Evolutionary conservation across 2,888 invertebrate species (phyloP).

Genomic region (Dynastes grantii): DNA sequence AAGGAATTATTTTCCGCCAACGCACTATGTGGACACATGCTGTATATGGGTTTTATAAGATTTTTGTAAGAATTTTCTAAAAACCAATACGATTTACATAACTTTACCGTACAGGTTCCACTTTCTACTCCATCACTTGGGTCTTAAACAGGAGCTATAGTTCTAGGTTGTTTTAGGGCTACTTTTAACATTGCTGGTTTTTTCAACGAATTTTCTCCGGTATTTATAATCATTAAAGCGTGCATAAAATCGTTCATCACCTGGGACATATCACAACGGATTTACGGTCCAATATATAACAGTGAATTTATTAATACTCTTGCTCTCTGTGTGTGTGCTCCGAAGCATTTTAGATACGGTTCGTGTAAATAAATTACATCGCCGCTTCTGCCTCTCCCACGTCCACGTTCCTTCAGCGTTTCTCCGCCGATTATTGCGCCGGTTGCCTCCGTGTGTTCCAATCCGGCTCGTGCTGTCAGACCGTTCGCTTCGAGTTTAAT

Average conservation of each 20-base stretch:
- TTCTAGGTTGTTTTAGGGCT: background rate
- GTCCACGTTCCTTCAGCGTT: conserved; percentile 42
- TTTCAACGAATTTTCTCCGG: conserved; percentile 41
- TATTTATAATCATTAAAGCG: conserved; percentile 60
- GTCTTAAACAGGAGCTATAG: background rate
- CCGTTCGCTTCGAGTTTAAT: conserved; percentile 39
- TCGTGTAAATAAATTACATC: conserved; percentile 48
- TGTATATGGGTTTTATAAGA: too few species aligned
- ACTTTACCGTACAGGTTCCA: too few species aligned
- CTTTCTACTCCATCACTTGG: too few species aligned
- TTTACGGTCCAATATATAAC: conserved; percentile 63
- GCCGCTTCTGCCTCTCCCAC: conserved; percentile 41
- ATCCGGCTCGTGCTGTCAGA: conserved; percentile 30
- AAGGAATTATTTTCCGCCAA: too few species aligned
- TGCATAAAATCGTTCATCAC: conserved; percentile 62
- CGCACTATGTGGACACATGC: too few species aligned
- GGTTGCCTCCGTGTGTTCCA: conserved; percentile 17
- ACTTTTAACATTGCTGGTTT: background rate
- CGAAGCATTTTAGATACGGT: conserved; percentile 52
- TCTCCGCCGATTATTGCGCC: conserved; percentile 35
- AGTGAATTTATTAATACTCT: conserved; percentile 61
- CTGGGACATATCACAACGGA: conserved; percentile 59
- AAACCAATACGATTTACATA: too few species aligned
- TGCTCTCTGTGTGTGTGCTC: conserved; percentile 56
- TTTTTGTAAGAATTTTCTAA: too few species aligned